Evolutionary conservation across 2,888 invertebrate species (phyloP), one percentile per base, ranked within the genome.

Genomic region (Helicoverpa assulta): DNA sequence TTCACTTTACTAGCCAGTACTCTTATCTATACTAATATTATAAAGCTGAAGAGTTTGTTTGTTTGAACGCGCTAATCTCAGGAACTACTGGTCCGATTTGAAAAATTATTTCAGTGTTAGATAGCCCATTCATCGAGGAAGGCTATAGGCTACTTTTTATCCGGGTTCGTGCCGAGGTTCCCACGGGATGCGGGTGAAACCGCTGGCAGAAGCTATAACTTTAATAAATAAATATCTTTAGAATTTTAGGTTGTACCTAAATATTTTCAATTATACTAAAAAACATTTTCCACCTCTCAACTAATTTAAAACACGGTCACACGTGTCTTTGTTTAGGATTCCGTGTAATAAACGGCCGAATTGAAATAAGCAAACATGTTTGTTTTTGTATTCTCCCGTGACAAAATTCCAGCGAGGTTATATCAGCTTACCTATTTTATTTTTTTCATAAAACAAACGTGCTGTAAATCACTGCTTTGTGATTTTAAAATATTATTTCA

Each of bases 271-370:
- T 54, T 18, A 57, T 51, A 57, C 16, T 19, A 58, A 7, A 64
- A 69, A 67, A 54, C 59, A 78, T 58, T 67, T 65, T 40, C 40
- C 52, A 37, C 12, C 63, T 62, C 12, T 67, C 62, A 63, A 58
- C 70, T 68, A 73, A 72, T 77, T 79, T 79, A 62, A 74, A 70
- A 70, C 65, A 66, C 19, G 73, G 62, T 56, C 70, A 37, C 63
- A 71, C 64, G 56, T 63, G 52, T 77, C 82, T 85, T 85, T 85
- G 85, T 77, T 82, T 83, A 83, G 82, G 85, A 69, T 77, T 73
- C 53, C 66, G 69, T 78, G 64, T 76, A 83, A 79, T 84, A 76
- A 78, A 82, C 73, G 78, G 63, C 68, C 56, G 66, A 70, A 67
- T 81, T 54, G 57, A 70, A 70, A 73, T 75, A 67, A 60, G 64